A percentile compares a stretch with the other conserved stretches of the same genome.
These are phyloP conservation scores for Polypedilum vanderplanki DNA, from an alignment of 1,140 invertebrate genomes.

Conservation along the genomic window DNA sequence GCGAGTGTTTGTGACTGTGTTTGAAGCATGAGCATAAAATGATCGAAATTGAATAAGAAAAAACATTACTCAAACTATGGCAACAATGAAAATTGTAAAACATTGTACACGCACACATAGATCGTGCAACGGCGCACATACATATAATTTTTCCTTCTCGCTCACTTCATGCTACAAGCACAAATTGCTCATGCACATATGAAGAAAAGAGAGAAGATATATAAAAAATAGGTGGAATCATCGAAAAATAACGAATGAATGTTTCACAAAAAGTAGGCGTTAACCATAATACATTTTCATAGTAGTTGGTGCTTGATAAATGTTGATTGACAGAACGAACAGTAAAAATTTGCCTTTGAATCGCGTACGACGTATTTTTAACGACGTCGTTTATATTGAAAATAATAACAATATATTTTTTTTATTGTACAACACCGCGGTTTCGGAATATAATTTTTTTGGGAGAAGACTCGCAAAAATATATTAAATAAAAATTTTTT, in stretches of 20 bases:
- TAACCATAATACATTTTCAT: not conserved
- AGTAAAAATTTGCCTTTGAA: slow-evolving; percentile 27
- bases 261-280: slow-evolving; percentile 15
- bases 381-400: slow-evolving; percentile 26
- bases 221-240: slow-evolving; percentile 23
- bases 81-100: slow-evolving; percentile 7
- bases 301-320: slow-evolving; percentile 27
- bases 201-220: not conserved
- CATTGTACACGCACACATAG: not conserved
- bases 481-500: slow-evolving; percentile 1
- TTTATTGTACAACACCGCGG: slow-evolving; percentile 19
- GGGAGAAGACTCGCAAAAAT: slow-evolving; percentile 10
- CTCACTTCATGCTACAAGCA: not conserved
- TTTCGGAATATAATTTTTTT: slow-evolving; percentile 1
- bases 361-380: slow-evolving; percentile 28
- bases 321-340: slow-evolving; percentile 28
- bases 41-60: not conserved
- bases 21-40: not conserved
- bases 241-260: slow-evolving; percentile 23
- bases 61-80: not conserved
- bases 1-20: not conserved
- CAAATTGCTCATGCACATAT: not conserved
- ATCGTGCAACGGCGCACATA: too few species aligned
- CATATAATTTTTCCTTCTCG: not conserved
- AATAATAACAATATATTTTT: slow-evolving; percentile 29